Evolutionary conservation across 2,888 invertebrate species (phyloP), one percentile per base, ranked within the genome.

Genomic region (Chydorus sphaericus): DNA sequence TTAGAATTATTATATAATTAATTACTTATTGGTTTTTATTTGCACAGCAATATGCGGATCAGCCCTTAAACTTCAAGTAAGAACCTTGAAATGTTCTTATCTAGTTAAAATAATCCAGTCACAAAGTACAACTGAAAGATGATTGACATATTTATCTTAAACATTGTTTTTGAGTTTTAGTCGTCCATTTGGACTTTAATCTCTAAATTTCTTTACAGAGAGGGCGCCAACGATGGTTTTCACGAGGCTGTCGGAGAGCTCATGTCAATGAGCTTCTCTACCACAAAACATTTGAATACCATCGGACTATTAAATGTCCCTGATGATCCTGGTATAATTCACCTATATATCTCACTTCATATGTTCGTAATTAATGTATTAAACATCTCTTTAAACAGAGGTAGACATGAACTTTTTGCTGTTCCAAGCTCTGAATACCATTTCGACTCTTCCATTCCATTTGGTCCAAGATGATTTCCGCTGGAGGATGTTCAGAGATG

Each of bases 171-270:
- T n/a, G n/a, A n/a, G n/a, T n/a, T n/a, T n/a, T n/a, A n/a, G n/a
- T n/a, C n/a, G n/a, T n/a, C n/a, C n/a, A n/a, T n/a, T n/a, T n/a
- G n/a, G n/a, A n/a, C 10, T 16, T 39, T 39, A 18, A 20, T 39
- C 6, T 39, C 39, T 1, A 36, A 5, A 26, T 26, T 26, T 14
- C 6, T 14, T 44, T 1, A 23, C 44, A 65, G 65, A 51, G 64
- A 64, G 50, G 66, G 66, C 14, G 63, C 63, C n/a, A 65, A 66
- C 56, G 63, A 63, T 44, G 69, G 69, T 16, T 69, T 69, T 56
- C 69, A 69, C 60, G 69, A 72, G 61, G 66, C 66, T 26, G 62
- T 70, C 31, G 70, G 70, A 1, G 70, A 70, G 56, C 61, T 67
- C 14, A 63, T 70, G 60, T 63, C 67, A 14, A 62, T 69, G 59